A percentile compares a stretch with the other conserved stretches of the same genome.
These are phyloP conservation scores for Maniola jurtina DNA, from an alignment of 1,140 invertebrate species.

Conservation along the genomic window DNA sequence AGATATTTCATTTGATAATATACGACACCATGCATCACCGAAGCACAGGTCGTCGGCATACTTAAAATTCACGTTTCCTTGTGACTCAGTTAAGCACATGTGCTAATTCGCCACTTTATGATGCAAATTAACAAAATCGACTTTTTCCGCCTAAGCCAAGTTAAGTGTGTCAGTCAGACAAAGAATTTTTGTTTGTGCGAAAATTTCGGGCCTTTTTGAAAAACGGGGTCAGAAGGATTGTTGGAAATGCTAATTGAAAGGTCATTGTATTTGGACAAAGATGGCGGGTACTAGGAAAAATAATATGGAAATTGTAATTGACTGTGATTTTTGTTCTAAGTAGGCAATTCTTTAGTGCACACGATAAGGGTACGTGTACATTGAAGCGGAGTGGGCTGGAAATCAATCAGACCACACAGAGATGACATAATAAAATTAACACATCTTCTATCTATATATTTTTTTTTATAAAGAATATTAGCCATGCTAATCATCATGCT, in stretches of 20 bases:
- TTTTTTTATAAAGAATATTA: no score
- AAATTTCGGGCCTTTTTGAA: slow-evolving; percentile 28
- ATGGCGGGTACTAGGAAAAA: neutral
- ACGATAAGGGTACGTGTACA: no score
- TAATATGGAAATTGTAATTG: no score
- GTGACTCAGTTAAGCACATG: slow-evolving; percentile 27
- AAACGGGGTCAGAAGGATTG: slow-evolving; percentile 39
- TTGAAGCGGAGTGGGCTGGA: no score
- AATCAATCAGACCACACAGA: no score
- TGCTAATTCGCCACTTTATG: slow-evolving; percentile 47
- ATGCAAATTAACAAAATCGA: slow-evolving; percentile 51
- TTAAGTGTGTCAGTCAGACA: slow-evolving; percentile 52
- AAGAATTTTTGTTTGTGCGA: slow-evolving; percentile 37
- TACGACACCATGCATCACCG: neutral
- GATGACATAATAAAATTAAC: no score
- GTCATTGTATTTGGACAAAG: slow-evolving; percentile 3
- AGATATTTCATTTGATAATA: neutral
- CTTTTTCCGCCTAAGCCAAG: slow-evolving; percentile 38
- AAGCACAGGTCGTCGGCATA: slow-evolving; percentile 34
- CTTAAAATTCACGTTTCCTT: slow-evolving; percentile 28
- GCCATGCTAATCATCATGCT: no score
- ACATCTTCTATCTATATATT: no score
- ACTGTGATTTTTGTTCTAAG: no score
- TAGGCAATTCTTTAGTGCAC: no score
- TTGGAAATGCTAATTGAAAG: slow-evolving; percentile 12